These are phyloP conservation scores for Xestia rhomboidea DNA, from an alignment of 2,888 invertebrate species.

Conservation along the genomic window DNA sequence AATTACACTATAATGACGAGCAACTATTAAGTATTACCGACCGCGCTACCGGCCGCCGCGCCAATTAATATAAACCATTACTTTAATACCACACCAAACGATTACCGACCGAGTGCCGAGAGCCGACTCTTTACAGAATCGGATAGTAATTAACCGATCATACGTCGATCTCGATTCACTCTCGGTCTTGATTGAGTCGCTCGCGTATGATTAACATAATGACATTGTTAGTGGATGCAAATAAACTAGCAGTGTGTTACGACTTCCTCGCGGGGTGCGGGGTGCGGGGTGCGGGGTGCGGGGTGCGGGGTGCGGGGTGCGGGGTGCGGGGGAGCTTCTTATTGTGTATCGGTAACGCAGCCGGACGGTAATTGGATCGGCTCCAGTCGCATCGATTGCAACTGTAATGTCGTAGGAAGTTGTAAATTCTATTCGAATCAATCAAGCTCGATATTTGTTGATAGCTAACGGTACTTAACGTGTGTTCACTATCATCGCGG, in stretches of 20 bases:
- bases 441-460: slow-evolving; percentile 33
- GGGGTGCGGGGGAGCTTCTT: slow-evolving; percentile 22
- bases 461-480: slow-evolving; percentile 27
- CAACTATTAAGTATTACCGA: slow-evolving; percentile 67
- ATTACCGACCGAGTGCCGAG: slow-evolving; percentile 56
- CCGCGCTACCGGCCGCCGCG: slow-evolving; percentile 68
- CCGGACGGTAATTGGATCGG: slow-evolving; percentile 50
- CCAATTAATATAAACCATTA: slow-evolving; percentile 74
- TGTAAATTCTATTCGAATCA: slow-evolving; percentile 39
- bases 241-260: slow-evolving; percentile 76
- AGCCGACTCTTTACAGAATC: slow-evolving; percentile 66
- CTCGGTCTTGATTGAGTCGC: slow-evolving; percentile 80
- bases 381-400: slow-evolving; percentile 45
- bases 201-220: slow-evolving; percentile 83
- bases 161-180: slow-evolving; percentile 80
- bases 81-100: slow-evolving; percentile 75
- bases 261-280: slow-evolving; percentile 32
- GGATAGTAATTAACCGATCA: slow-evolving; percentile 79
- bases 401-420: slow-evolving; percentile 52
- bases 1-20: slow-evolving; percentile 46
- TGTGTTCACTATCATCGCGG: background rate
- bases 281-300: background rate
- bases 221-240: slow-evolving; percentile 86
- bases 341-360: slow-evolving; percentile 38
- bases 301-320: background rate